These are phyloP conservation scores for Typhlichthys subterraneus DNA, from an alignment of 2,797 vertebrate genomes.

Conservation along the genomic window DNA sequence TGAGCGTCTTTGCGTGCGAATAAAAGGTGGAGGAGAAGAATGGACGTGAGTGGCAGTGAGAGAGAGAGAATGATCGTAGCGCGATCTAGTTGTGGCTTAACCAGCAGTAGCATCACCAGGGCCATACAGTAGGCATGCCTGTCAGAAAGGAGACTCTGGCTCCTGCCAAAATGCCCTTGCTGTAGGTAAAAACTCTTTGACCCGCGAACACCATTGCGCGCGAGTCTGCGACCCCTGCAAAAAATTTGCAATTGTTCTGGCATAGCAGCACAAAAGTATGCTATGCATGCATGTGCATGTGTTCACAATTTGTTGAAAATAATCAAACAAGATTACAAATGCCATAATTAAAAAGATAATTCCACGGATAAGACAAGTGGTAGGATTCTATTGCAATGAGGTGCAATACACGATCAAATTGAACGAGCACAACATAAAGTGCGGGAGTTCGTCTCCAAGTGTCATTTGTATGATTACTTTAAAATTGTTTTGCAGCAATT, in stretches of 20 bases:
- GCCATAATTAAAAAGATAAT: too few relatives aligned
- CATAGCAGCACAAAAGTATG: too few relatives aligned
- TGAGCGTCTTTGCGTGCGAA: constrained; percentile 36
- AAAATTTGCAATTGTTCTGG: too few relatives aligned
- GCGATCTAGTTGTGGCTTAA: constrained; percentile 63
- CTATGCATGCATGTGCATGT: too few relatives aligned
- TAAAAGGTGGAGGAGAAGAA: constrained; percentile 53
- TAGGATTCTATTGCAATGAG: constrained; percentile 34
- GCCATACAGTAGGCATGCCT: constrained; percentile 74
- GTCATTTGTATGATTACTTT: constrained; percentile 8
- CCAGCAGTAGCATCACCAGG: constrained; percentile 61
- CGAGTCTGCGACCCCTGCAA: too few relatives aligned
- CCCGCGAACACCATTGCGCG: too few relatives aligned
- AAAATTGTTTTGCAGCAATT: background rate
- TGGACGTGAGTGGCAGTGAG: constrained; percentile 51
- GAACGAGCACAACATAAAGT: constrained; percentile 12
- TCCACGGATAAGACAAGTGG: constrained; percentile 1
- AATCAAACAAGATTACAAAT: too few relatives aligned
- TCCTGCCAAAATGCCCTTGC: too few relatives aligned
- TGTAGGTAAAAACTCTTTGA: too few relatives aligned
- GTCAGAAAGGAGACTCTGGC: constrained; percentile 51
- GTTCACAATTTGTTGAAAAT: too few relatives aligned
- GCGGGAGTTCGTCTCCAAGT: constrained; percentile 21
- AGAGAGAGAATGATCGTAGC: constrained; percentile 49
- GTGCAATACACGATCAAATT: constrained; percentile 4